Evolutionary conservation across 2,113 vertebrate species (phyloP).

Genomic region (Cyprinus carpio): DNA sequence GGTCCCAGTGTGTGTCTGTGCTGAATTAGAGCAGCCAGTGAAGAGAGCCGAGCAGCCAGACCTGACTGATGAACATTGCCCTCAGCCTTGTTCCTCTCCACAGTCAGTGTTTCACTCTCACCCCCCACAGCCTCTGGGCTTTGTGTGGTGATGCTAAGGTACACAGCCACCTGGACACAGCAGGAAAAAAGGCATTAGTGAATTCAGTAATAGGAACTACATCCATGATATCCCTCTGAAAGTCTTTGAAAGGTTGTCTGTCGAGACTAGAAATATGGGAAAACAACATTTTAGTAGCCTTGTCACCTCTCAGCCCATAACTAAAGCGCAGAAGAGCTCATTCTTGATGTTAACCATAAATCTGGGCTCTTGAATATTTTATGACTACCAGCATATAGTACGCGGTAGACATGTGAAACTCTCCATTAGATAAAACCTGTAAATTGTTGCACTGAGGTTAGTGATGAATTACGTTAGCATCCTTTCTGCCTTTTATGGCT

Average conservation of each 20-base stretch:
- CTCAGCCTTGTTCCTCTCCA: slow-evolving; percentile 10
- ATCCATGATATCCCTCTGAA: neutral
- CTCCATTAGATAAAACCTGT: slow-evolving; percentile 37
- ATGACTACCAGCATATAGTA: slow-evolving; percentile 31
- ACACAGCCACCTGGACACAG: slow-evolving; percentile 24
- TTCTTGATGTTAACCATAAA: slow-evolving; percentile 10
- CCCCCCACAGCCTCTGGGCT: neutral
- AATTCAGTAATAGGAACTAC: slow-evolving; percentile 11
- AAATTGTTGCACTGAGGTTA: slow-evolving; percentile 26
- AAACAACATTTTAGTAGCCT: neutral
- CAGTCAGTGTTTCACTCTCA: neutral
- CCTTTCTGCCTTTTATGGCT: neutral
- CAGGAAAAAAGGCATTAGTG: slow-evolving; percentile 18
- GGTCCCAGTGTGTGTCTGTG: slow-evolving; percentile 36
- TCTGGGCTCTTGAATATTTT: slow-evolving; percentile 36
- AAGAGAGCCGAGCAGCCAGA: slow-evolving; percentile 38
- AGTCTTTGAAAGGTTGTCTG: neutral
- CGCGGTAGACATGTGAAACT: slow-evolving; percentile 6
- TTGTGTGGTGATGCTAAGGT: slow-evolving; percentile 38
- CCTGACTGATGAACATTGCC: slow-evolving; percentile 56
- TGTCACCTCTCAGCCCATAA: neutral
- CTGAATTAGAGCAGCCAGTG: slow-evolving; percentile 47
- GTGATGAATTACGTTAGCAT: slow-evolving; percentile 30
- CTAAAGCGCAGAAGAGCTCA: neutral
- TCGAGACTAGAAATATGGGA: neutral